Conservation (phyloP, 2,113 vertebrate genomes). For the Gallinago jamesoni region DNA sequence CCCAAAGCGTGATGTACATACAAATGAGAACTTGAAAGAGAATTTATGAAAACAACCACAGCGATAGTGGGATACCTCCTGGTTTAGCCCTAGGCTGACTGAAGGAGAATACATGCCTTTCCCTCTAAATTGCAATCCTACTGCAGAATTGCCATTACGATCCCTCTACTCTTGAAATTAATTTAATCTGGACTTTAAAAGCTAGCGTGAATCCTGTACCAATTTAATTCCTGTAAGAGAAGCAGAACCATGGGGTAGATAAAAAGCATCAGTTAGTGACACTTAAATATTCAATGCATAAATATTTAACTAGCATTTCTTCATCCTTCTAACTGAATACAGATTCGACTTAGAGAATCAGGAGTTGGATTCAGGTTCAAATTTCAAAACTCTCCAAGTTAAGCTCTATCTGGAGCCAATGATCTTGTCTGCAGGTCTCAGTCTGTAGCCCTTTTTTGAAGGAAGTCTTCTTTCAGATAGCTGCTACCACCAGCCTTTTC, state of each 20-base stretch:
- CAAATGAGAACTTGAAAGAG: not conserved
- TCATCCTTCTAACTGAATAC: not conserved
- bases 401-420: not conserved
- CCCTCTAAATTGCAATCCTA: not conserved
- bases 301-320: not conserved
- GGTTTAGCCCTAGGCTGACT: not conserved
- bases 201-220: not conserved
- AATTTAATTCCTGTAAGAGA: not conserved
- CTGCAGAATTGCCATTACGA: not conserved
- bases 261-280: not conserved
- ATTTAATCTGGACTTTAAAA: not conserved
- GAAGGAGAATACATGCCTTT: not conserved
- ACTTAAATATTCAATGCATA: not conserved
- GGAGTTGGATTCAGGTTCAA: not conserved
- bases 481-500: not conserved
- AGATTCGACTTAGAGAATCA: not conserved
- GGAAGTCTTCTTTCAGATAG: not conserved
- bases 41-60: not conserved
- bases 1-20: not conserved
- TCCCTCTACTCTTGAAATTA: not conserved
- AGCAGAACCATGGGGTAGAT: not conserved
- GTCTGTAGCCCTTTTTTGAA: not conserved
- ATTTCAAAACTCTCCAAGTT: not conserved
- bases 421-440: not conserved
- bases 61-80: not conserved